These are phyloP conservation scores for Pasiphila rectangulata DNA, from an alignment of 2,888 invertebrate species.

Conservation along the genomic window DNA sequence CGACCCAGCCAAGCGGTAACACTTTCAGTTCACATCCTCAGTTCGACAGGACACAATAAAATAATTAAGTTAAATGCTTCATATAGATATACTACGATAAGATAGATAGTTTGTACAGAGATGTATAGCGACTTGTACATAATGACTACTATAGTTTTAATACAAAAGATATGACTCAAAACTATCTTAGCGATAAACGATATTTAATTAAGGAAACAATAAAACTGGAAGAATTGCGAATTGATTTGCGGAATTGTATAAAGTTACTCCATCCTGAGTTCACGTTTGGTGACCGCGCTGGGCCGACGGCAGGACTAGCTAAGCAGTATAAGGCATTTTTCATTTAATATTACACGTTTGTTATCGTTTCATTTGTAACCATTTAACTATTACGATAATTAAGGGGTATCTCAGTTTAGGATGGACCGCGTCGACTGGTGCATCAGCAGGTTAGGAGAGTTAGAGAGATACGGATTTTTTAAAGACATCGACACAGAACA, in stretches of 20 bases:
- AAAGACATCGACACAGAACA: conserved; percentile 70
- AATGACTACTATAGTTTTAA: conserved; percentile 70
- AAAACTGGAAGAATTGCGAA: conserved; percentile 59
- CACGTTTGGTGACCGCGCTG: conserved; percentile 56
- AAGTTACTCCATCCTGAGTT: conserved; percentile 72
- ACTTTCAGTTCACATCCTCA: conserved; percentile 70
- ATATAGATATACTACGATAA: conserved; percentile 68
- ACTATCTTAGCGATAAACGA: conserved; percentile 76
- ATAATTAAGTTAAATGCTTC: conserved; percentile 57
- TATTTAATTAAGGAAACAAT: conserved; percentile 74
- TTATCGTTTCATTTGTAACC: conserved; percentile 79
- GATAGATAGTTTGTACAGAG: conserved; percentile 75
- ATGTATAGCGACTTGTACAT: conserved; percentile 74
- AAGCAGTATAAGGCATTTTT: conserved; percentile 79
- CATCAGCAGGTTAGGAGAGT: conserved; percentile 70
- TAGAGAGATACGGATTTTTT: conserved; percentile 62
- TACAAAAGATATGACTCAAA: conserved; percentile 68
- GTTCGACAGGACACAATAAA: conserved; percentile 60
- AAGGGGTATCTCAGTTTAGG: conserved; percentile 79
- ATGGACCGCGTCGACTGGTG: conserved; percentile 81
- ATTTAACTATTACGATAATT: conserved; percentile 77
- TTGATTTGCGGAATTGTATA: conserved; percentile 73
- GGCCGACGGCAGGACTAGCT: conserved; percentile 72
- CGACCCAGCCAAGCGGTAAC: conserved; percentile 59
- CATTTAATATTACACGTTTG: conserved; percentile 77